Evolutionary conservation across 2,797 vertebrate species (phyloP).

Genomic region (Taenioides sp.): DNA sequence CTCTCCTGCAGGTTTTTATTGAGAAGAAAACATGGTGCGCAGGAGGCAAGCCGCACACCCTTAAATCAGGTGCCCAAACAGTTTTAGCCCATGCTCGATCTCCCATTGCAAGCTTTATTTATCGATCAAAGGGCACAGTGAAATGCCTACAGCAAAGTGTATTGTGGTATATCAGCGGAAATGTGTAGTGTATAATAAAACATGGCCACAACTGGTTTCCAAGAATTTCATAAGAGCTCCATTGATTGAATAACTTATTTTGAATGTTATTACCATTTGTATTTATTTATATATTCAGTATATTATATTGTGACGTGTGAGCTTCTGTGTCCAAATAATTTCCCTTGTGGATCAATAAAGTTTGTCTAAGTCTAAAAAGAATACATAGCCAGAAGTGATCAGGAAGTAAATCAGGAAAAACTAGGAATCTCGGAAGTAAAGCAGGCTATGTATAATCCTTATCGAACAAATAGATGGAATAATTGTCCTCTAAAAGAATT

Average conservation of each 20-base stretch:
- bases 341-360: no score
- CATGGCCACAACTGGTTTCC: neutral
- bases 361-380: neutral
- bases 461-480: constrained; percentile 40
- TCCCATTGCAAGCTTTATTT: constrained; percentile 40
- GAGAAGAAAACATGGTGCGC: constrained; percentile 22
- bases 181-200: constrained; percentile 20
- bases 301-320: no score
- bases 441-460: constrained; percentile 10
- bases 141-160: neutral
- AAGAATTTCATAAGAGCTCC: constrained; percentile 11
- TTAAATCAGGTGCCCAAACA: constrained; percentile 46
- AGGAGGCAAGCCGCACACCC: constrained; percentile 27
- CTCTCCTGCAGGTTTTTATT: constrained; percentile 23
- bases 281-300: no score
- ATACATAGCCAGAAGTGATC: constrained; percentile 20
- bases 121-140: constrained; percentile 37
- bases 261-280: no score
- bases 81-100: constrained; percentile 36
- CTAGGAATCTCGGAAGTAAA: constrained; percentile 18
- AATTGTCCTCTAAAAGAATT: constrained; percentile 41
- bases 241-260: constrained; percentile 19
- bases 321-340: no score
- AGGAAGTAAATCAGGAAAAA: constrained; percentile 27
- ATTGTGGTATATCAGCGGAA: neutral